Base-by-base conservation (phyloP, 2,888 invertebrate species). In the Apocheima hispidaria region DNA sequence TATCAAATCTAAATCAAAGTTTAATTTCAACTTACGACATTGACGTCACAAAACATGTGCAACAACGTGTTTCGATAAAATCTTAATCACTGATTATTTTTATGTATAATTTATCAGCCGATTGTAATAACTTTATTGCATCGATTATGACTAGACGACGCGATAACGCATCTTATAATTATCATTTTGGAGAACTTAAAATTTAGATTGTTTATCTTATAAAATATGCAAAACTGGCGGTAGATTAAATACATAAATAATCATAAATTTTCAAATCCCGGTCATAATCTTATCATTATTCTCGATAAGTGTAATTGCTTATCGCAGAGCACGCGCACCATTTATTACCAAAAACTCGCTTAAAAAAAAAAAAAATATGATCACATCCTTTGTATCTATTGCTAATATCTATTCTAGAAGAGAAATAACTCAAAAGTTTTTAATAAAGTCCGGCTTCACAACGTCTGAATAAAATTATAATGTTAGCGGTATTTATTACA, bases 71-170 rank as follows among this genome's bases (percentile, higher is more conserved):
- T 1, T 10, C 48, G 40, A 53, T 49, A 30, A 49, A 16, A 50
- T 38, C 36, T 14, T 38, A 44, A 60, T 54, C 18, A 30, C 4
- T 28, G 54, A 44, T 44, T 16, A 55, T 30, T 38, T 60, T 55
- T 60, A 51, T 46, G n/a, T 30, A 36, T 21, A 54, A 9, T 21
- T 49, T 46, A 61, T 61, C 55, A 4, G 26, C 20, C 3, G 23
- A 35, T n/a, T n/a, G n/a, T 41, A 40, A 57, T 43, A 18, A 36
- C 43, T 49, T 56, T 46, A 48, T 46, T 50, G 44, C 52, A 33
- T 41, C 40, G 28, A 54, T 46, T 43, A 56, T 61, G 61, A 56
- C 54, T 36, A 60, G 60, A 60, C 38, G 33, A 44, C 2, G 21
- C 44, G 56, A 62, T 52, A 56, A 20, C 2, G 4, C 33, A 43